Base-by-base conservation (phyloP, 2,113 vertebrate genomes). In the Stegastes partitus region DNA sequence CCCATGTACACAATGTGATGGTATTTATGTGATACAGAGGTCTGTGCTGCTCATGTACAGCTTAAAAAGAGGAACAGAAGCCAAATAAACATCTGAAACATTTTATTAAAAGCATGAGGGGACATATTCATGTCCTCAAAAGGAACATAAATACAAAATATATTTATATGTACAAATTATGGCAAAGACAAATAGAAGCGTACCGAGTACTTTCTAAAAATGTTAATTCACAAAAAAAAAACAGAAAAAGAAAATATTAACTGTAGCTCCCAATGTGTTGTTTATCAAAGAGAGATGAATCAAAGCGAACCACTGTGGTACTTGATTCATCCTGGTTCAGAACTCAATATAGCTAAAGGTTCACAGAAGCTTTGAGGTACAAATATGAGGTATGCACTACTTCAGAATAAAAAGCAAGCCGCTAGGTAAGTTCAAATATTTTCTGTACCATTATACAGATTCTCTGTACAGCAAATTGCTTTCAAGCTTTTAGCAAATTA, bases 71-170 rank as follows among this genome's bases (percentile, higher is more conserved):
- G 5, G 1, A 62, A 37, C 39, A 12, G 9, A 47, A 53, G 11
- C 22, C 10, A 44, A 26, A 53, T 68, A 26, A 89, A 88, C 77
- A 85, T 85, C 77, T 76, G 74, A 75, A 90, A 90, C 73, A 69
- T 93, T 95, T 95, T 94, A 95, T 94, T 94, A 92, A 94, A 95
- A 94, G 89, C 92, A 91, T 81, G 77, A 76, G 77, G 83, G 79
- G 68, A 91, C 77, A 87, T 77, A 67, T 73, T 76, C 79, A 87
- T 66, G 81, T 86, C 90, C 87, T 86, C 78, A 70, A 82, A 91
- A 69, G 82, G 87, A 94, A 93, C 91, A 94, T 93, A 94, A 94
- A 94, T 94, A 95, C 87, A 95, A 94, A 95, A 93, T 88, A 89
- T 84, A 90, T 89, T 87, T 87, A 83, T 89, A 92, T 91, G 77